phyloP scores from a whole-genome alignment of 2,113 vertebrate genomes.

The Pluvialis apricaria region DNA sequence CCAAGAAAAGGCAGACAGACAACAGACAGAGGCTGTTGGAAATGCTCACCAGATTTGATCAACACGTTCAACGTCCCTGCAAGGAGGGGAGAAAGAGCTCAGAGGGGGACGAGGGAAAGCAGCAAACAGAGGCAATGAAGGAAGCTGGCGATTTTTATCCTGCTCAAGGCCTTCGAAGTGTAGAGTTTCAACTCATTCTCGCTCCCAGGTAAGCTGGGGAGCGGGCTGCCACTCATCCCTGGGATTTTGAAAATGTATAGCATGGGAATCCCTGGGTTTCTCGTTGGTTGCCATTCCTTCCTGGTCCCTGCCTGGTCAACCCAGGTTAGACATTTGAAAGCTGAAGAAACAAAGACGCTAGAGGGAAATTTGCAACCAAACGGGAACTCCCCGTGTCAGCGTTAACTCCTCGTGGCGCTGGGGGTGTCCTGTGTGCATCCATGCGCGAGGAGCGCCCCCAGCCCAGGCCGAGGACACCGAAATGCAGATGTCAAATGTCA shows the following conservation, averaged over 20 bases:
- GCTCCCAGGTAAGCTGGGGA: accelerated
- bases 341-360: neutral
- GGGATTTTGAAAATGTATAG: accelerated
- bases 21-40: slow-evolving; percentile 69
- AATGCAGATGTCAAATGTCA: neutral
- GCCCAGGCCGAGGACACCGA: neutral
- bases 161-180: neutral
- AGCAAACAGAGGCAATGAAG: neutral
- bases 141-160: neutral
- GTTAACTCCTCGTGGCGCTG: accelerated
- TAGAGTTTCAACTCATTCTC: neutral
- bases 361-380: neutral
- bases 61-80: slow-evolving; percentile 90
- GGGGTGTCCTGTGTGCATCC: neutral
- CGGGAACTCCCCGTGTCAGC: neutral
- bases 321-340: neutral
- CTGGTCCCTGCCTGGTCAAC: neutral
- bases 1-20: slow-evolving; percentile 52
- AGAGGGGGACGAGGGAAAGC: slow-evolving; percentile 68
- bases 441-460: neutral
- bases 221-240: neutral
- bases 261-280: neutral
- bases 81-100: slow-evolving; percentile 89
- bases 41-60: slow-evolving; percentile 97
- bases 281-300: neutral